A percentile compares a stretch with the other conserved stretches of the same genome.
phyloP scores from a whole-genome alignment of 2,113 vertebrate species.

The Gambusia affinis region DNA sequence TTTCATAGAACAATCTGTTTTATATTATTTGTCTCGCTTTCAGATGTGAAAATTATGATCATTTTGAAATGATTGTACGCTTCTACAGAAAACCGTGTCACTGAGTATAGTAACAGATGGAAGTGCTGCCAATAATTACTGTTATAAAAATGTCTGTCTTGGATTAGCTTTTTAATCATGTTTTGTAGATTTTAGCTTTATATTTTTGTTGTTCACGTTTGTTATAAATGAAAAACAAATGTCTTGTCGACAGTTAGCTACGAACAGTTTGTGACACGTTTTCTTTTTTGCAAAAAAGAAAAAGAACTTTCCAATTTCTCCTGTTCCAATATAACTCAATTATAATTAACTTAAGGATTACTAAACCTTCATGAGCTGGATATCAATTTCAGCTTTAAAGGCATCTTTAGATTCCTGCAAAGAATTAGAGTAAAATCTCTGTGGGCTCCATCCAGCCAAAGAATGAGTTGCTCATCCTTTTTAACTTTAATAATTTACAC shows the following conservation, averaged over 20 bases:
- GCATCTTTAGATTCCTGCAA: neutral
- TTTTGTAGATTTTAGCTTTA: conserved; percentile 7
- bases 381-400: conserved; percentile 14
- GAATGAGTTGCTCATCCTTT: neutral
- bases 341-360: conserved; percentile 16
- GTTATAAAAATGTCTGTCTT: neutral
- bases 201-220: conserved; percentile 6
- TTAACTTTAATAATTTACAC: conserved; percentile 5
- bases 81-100: conserved; percentile 4
- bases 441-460: neutral
- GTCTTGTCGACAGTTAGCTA: conserved; percentile 21
- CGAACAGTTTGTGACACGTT: conserved; percentile 10
- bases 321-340: neutral
- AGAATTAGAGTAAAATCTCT: conserved; percentile 7
- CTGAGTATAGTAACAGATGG: neutral
- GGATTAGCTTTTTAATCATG: conserved; percentile 8
- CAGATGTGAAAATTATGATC: conserved; percentile 17
- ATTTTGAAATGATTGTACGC: conserved; percentile 1
- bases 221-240: conserved; percentile 20
- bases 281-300: conserved; percentile 7
- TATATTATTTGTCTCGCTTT: conserved; percentile 23
- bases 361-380: conserved; percentile 26
- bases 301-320: no score
- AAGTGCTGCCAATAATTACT: neutral
- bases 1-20: conserved; percentile 16